Conservation (phyloP, 2,797 vertebrate species). For the Danio jaintianensis region DNA sequence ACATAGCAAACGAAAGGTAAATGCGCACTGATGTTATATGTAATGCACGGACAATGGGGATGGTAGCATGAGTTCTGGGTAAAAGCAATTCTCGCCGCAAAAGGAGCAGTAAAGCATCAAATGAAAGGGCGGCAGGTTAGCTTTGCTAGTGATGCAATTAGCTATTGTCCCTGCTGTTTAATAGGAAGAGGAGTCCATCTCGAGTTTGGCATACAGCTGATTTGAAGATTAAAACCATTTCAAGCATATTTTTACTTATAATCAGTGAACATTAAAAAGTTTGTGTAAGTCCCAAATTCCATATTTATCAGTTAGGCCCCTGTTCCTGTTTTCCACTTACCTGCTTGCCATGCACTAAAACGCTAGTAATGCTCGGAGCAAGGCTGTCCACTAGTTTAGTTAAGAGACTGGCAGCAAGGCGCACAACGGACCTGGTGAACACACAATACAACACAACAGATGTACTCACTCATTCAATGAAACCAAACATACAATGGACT, state of each 20-base stretch:
- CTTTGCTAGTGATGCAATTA: conserved; percentile 8
- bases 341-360: conserved; percentile 99
- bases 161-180: conserved; percentile 19
- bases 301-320: conserved; percentile 37
- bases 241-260: neutral
- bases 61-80: conserved; percentile 7
- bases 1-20: conserved; percentile 27
- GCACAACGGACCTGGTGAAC: conserved; percentile 96
- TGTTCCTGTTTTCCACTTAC: conserved; percentile 83
- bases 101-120: neutral
- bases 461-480: conserved; percentile 32
- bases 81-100: neutral
- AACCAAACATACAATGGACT: conserved; percentile 6
- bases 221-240: neutral
- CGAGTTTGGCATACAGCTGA: neutral
- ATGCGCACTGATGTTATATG: conserved; percentile 1
- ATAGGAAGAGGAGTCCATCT: conserved; percentile 65
- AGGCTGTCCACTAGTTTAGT: conserved; percentile 99
- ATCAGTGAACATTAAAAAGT: conserved; percentile 80
- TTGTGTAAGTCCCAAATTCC: neutral
- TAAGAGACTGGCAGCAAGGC: conserved; percentile 97
- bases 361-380: conserved; percentile 99
- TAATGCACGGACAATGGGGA: neutral
- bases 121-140: conserved; percentile 23
- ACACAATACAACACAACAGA: conserved; percentile 57